Percentiles rank a stretch among this genome's conserved stretches.
Conservation (phyloP, 2,888 invertebrate species). For the Scotopteryx bipunctaria region DNA sequence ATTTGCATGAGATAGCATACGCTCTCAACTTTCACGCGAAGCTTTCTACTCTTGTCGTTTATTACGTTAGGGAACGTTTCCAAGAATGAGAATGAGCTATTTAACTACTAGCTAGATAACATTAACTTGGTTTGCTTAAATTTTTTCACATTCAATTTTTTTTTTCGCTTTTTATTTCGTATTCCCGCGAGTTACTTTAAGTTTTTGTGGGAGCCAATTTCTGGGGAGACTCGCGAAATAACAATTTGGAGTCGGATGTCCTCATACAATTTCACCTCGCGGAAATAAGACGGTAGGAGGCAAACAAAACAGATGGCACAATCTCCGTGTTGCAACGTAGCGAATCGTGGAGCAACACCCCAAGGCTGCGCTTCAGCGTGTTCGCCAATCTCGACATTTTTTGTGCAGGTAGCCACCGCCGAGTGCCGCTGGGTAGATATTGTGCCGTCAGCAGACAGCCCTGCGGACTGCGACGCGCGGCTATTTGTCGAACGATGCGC, state of each 20-base stretch:
- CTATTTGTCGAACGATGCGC: constrained; percentile 80
- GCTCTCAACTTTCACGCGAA: constrained; percentile 82
- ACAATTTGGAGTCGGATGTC: constrained; percentile 66
- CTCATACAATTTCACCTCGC: constrained; percentile 69
- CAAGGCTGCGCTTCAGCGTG: constrained; percentile 61
- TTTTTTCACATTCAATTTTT: constrained; percentile 46
- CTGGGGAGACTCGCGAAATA: constrained; percentile 58
- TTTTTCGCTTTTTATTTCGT: constrained; percentile 42
- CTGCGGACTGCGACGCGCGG: constrained; percentile 71
- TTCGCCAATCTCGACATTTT: constrained; percentile 77
- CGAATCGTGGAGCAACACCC: constrained; percentile 74
- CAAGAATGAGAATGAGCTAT: constrained; percentile 81
- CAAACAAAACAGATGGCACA: constrained; percentile 78
- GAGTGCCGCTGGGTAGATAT: constrained; percentile 59
- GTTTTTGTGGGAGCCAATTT: constrained; percentile 48
- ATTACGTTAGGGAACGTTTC: constrained; percentile 80
- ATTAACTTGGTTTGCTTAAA: constrained; percentile 62
- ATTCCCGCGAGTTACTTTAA: constrained; percentile 41
- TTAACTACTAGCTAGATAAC: constrained; percentile 77
- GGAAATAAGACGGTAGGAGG: constrained; percentile 78
- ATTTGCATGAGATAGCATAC: constrained; percentile 84
- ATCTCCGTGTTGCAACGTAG: constrained; percentile 78
- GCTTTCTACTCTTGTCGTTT: constrained; percentile 81
- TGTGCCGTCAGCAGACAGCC: constrained; percentile 72
- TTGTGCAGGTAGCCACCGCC: constrained; percentile 54